These are phyloP conservation scores for Corynorhinus townsendii DNA, from an alignment of 2,113 vertebrate species.

Conservation along the genomic window DNA sequence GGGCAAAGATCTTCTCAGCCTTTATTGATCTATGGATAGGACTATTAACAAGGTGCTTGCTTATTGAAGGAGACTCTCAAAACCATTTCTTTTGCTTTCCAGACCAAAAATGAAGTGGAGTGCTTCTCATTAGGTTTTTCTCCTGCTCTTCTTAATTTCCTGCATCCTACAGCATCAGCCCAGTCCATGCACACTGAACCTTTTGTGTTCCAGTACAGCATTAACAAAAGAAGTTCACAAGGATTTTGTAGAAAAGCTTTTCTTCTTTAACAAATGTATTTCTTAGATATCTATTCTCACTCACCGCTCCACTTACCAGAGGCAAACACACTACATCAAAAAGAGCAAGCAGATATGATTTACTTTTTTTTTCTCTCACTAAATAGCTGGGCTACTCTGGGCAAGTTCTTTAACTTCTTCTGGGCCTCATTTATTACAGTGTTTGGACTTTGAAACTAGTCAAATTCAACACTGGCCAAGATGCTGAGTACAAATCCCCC, in stretches of 20 bases:
- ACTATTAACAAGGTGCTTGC: conserved; percentile 43
- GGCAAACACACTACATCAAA: not conserved
- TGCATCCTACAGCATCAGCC: conserved; percentile 2
- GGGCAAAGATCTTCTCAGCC: not conserved
- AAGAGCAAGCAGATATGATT: not conserved
- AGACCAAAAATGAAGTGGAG: not conserved
- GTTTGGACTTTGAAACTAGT: not conserved
- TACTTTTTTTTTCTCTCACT: not conserved
- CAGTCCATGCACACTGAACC: not conserved
- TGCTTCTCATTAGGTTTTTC: not conserved
- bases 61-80: not conserved
- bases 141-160: conserved; percentile 27
- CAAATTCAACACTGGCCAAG: not conserved
- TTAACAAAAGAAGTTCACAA: conserved; percentile 60
- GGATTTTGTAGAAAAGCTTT: conserved; percentile 55
- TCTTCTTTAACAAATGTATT: conserved; percentile 31
- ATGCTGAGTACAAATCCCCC: not conserved
- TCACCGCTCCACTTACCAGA: conserved; percentile 14
- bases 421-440: not conserved
- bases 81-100: not conserved
- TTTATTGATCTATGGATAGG: conserved; percentile 3
- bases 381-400: not conserved
- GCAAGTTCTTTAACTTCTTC: conserved; percentile 26
- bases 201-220: conserved; percentile 42
- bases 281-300: conserved; percentile 37